A percentile compares a stretch with the other conserved stretches of the same genome.
These are phyloP conservation scores for Cyclopterus lumpus DNA, from an alignment of 2,797 vertebrate genomes.

Conservation along the genomic window DNA sequence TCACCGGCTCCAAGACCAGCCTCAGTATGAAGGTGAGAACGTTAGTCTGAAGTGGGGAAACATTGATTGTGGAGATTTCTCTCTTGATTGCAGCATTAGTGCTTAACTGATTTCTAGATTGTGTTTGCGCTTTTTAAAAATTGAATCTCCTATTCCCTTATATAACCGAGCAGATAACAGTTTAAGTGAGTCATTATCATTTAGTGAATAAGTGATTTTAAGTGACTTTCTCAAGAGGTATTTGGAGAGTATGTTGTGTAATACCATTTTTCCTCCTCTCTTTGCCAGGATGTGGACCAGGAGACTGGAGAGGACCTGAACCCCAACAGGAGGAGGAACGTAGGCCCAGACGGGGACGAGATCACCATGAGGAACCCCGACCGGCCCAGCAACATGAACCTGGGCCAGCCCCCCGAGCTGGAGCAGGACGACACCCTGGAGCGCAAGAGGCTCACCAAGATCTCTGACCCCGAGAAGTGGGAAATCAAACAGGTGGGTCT, in stretches of 20 bases:
- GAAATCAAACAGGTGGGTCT: conserved; percentile 95
- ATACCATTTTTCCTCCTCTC: not conserved
- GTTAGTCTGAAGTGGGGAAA: not conserved
- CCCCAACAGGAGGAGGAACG: conserved; percentile 93
- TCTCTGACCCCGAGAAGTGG: conserved; percentile 98
- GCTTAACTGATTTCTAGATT: not conserved
- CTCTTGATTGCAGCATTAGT: not conserved
- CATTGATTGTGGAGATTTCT: not conserved
- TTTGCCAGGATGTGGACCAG: conserved; percentile 94
- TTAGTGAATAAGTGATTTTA: not conserved
- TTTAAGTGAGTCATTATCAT: conserved; percentile 6
- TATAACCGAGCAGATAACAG: not conserved
- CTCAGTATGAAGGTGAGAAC: conserved; percentile 96
- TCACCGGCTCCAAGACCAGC: conserved; percentile 98
- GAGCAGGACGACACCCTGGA: conserved; percentile 94
- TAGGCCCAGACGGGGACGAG: conserved; percentile 91
- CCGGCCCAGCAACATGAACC: conserved; percentile 92
- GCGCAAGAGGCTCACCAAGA: conserved; percentile 95
- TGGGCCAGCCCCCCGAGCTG: conserved; percentile 92
- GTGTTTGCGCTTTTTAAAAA: not conserved
- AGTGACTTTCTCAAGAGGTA: conserved; percentile 2
- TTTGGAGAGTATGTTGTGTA: not conserved
- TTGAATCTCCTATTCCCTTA: not conserved
- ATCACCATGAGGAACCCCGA: conserved; percentile 95
- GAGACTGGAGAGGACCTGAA: conserved; percentile 97